Percentiles rank a stretch among this genome's conserved stretches.
phyloP scores from a whole-genome alignment of 2,113 vertebrate species.

The Chaenogobius annularis region DNA sequence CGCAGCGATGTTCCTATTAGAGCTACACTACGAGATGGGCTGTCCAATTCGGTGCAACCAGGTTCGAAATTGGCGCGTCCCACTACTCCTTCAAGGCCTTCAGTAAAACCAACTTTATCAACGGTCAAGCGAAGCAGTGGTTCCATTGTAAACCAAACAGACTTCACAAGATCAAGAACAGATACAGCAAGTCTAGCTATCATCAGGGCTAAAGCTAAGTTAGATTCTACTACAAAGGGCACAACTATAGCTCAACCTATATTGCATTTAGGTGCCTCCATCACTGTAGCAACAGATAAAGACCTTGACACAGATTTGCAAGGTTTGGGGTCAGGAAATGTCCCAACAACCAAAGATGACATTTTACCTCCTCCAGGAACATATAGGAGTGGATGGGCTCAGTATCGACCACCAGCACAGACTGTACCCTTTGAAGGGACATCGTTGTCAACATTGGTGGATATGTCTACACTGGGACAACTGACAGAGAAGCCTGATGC shows the following conservation, averaged over 20 bases:
- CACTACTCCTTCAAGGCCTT: constrained; percentile 23
- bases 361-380: constrained; percentile 26
- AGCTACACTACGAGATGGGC: constrained; percentile 28
- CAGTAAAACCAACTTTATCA: constrained; percentile 29
- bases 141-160: constrained; percentile 29
- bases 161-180: constrained; percentile 55
- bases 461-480: constrained; percentile 10
- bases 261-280: constrained; percentile 28
- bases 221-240: constrained; percentile 23
- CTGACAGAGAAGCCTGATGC: constrained; percentile 28
- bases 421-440: constrained; percentile 25
- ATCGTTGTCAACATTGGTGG: constrained; percentile 1
- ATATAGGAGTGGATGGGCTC: constrained; percentile 42
- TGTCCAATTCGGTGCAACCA: constrained; percentile 31
- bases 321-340: constrained; percentile 54
- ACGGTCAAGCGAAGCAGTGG: constrained; percentile 37
- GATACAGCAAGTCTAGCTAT: constrained; percentile 53
- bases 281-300: constrained; percentile 10
- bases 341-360: constrained; percentile 33
- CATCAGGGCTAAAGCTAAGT: constrained; percentile 23
- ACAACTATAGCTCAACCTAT: constrained; percentile 32
- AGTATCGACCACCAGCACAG: constrained; percentile 52
- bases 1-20: constrained; percentile 64
- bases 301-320: constrained; percentile 35
- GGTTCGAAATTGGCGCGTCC: constrained; percentile 21